These are phyloP conservation scores for Pterocles gutturalis DNA, from an alignment of 2,113 vertebrate genomes.

Conservation along the genomic window DNA sequence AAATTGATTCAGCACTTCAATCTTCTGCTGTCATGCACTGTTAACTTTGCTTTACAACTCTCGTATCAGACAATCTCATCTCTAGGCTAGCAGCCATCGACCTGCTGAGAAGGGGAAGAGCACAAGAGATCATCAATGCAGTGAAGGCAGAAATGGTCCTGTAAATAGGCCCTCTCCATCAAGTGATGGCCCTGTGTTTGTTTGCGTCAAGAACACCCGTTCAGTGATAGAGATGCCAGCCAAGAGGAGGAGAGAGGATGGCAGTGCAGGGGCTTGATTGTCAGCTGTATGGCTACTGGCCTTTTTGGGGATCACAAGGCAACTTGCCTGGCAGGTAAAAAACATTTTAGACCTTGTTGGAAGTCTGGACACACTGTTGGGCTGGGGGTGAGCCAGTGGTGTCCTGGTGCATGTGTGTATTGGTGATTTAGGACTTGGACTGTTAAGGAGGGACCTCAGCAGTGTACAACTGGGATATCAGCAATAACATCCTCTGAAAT, in stretches of 20 bases:
- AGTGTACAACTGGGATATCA: fast-evolving
- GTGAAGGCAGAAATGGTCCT: neutral
- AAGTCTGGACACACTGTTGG: neutral
- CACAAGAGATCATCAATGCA: neutral
- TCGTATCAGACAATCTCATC: neutral
- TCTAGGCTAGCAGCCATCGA: neutral
- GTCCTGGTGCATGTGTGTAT: fast-evolving
- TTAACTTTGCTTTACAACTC: slow-evolving; percentile 8
- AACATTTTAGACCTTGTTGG: neutral
- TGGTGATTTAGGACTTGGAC: neutral
- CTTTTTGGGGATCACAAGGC: neutral
- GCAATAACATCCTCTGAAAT: neutral
- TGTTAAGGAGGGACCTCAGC: fast-evolving
- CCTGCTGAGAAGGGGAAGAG: neutral
- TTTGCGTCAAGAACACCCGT: neutral
- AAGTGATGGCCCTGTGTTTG: fast-evolving
- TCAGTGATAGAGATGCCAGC: fast-evolving
- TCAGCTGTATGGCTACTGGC: neutral
- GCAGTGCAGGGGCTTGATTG: neutral
- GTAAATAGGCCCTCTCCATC: fast-evolving
- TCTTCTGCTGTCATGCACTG: slow-evolving; percentile 5
- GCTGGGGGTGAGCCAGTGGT: neutral
- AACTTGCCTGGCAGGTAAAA: neutral
- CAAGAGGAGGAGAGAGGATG: neutral
- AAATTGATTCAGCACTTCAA: slow-evolving; percentile 46